phyloP scores from a whole-genome alignment of 2,113 vertebrate genomes.

The Stictonetta naevosa region DNA sequence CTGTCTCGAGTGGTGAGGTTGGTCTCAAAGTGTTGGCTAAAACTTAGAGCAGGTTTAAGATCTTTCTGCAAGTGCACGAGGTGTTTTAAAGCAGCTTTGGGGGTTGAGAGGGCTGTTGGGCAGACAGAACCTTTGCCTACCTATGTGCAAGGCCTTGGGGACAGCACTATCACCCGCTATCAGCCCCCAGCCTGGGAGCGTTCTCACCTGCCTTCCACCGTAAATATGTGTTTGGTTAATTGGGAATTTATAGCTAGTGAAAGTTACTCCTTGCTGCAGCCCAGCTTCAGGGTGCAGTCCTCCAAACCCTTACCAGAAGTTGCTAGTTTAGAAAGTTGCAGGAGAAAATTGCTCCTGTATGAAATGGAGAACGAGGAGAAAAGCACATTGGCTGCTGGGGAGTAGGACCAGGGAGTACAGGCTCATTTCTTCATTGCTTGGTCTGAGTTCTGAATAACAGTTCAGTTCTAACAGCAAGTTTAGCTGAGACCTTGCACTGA shows the following conservation, averaged over 20 bases:
- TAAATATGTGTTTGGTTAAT: neutral
- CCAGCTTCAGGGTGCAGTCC: neutral
- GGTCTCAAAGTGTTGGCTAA: neutral
- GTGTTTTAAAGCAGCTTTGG: neutral
- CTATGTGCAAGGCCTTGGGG: rapidly evolving
- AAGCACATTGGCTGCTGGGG: neutral
- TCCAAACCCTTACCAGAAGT: neutral
- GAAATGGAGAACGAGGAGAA: neutral
- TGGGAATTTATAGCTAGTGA: neutral
- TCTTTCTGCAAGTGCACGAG: neutral
- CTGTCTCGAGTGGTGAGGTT: neutral
- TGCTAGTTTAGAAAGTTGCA: neutral
- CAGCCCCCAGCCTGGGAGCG: neutral
- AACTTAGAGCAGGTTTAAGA: neutral
- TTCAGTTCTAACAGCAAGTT: neutral
- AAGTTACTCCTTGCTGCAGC: neutral
- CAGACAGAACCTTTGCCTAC: neutral
- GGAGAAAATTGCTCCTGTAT: neutral
- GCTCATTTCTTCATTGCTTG: neutral
- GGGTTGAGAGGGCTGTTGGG: neutral
- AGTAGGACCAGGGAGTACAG: neutral
- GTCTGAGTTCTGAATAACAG: neutral
- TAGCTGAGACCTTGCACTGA: neutral
- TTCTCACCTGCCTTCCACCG: neutral
- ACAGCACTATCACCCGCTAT: neutral